Percentiles rank a stretch among this genome's conserved stretches.
Conservation (phyloP, 2,797 vertebrate genomes). For the Borostomias antarcticus region DNA sequence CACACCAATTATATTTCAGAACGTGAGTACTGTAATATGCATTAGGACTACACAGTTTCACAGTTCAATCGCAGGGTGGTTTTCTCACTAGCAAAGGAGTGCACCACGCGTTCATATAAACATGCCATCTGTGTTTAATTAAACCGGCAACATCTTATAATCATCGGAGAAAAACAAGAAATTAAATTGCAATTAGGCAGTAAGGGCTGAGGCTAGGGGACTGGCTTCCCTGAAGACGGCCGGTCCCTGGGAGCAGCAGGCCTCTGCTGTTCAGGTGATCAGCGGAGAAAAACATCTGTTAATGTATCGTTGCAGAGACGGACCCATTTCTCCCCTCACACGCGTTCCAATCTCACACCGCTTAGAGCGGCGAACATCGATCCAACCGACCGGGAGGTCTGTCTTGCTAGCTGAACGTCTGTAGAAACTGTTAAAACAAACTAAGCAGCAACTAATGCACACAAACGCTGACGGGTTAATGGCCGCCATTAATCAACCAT, state of each 20-base stretch:
- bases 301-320: conserved; percentile 34
- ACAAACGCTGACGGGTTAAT: conserved; percentile 1
- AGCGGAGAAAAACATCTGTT: conserved; percentile 41
- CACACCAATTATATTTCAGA: no score
- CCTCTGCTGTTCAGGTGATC: conserved; percentile 28
- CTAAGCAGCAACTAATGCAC: background rate
- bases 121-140: conserved; percentile 70
- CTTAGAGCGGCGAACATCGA: background rate
- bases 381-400: conserved; percentile 18
- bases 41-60: background rate
- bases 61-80: background rate
- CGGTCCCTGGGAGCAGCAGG: conserved; percentile 51
- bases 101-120: conserved; percentile 60
- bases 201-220: conserved; percentile 62
- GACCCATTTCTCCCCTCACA: no score
- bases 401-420: background rate
- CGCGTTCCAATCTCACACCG: conserved; percentile 31
- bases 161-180: conserved; percentile 64
- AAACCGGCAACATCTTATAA: conserved; percentile 61
- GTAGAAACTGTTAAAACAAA: background rate
- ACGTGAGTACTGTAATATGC: background rate
- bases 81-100: background rate
- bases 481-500: background rate
- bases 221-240: conserved; percentile 59
- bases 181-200: conserved; percentile 74